Conservation (phyloP, 2,888 invertebrate genomes). For the Mystacides longicornis region DNA sequence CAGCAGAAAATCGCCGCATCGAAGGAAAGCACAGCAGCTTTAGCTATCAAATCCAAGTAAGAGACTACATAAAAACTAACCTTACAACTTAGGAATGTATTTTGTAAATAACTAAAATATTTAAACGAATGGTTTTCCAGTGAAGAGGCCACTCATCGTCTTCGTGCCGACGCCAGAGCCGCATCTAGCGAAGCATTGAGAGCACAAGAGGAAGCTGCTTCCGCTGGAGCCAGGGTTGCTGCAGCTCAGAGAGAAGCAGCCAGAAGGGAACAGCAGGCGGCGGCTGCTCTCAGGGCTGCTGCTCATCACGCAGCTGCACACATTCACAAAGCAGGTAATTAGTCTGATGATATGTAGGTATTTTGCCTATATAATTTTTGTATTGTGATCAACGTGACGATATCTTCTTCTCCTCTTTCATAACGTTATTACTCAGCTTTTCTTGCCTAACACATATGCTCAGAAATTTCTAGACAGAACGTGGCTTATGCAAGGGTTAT, state of each 20-base stretch:
- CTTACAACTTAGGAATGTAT: no score
- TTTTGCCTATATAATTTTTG: no score
- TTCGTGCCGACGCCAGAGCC: constrained; percentile 19
- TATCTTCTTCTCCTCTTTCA: no score
- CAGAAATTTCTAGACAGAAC: no score
- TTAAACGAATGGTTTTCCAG: constrained; percentile 14
- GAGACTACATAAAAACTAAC: background rate
- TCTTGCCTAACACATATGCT: no score
- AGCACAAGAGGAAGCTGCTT: constrained; percentile 23
- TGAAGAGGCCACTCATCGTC: constrained; percentile 19
- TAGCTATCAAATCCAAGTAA: constrained; percentile 22
- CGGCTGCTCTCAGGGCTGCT: constrained; percentile 20
- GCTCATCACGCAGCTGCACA: constrained; percentile 22
- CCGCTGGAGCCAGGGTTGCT: constrained; percentile 22
- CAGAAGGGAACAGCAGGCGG: constrained; percentile 17
- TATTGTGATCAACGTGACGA: no score
- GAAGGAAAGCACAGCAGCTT: constrained; percentile 20
- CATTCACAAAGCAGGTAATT: constrained; percentile 22
- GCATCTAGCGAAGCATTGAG: constrained; percentile 21
- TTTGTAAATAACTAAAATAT: no score
- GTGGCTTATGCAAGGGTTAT: no score
- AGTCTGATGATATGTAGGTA: no score
- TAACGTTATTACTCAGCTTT: no score
- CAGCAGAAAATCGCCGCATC: constrained; percentile 22
- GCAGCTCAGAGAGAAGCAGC: constrained; percentile 25